Evolutionary conservation across 2,113 vertebrate species (phyloP).

Genomic region (Bos taurus): ARS-UCD2.0 NC_037333.1:56178501-56179000

Average conservation of each 20-base stretch:
- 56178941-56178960: neutral
- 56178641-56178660: neutral
- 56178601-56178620: neutral
- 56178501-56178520: neutral
- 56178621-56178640: neutral
- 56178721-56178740: neutral
- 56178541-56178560: neutral
- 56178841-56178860: neutral
- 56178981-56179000: neutral
- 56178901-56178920: neutral
- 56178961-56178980: fast-evolving
- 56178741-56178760: neutral
- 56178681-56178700: neutral
- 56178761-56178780: neutral
- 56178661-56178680: neutral
- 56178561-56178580: neutral
- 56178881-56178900: neutral
- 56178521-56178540: neutral
- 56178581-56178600: neutral
- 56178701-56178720: neutral
- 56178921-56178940: neutral
- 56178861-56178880: neutral
- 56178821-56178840: neutral
- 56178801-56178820: neutral
- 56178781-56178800: neutral